Evolutionary conservation across 2,797 vertebrate species (phyloP).

Genomic region (Fringilla coelebs): DNA sequence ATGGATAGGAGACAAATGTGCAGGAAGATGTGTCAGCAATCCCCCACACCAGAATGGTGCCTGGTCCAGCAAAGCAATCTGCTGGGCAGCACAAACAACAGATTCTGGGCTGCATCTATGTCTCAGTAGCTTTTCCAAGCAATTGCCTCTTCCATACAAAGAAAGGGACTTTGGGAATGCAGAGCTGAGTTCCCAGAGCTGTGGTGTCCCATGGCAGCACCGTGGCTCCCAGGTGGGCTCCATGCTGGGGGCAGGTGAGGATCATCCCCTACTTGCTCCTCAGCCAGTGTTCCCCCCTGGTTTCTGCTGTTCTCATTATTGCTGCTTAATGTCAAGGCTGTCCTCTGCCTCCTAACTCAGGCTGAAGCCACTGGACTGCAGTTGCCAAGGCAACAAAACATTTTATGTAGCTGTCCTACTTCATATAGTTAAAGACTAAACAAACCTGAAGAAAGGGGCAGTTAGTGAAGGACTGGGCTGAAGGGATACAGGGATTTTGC

Average conservation of each 20-base stretch:
- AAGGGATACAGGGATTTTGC: background rate
- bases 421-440: background rate
- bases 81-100: background rate
- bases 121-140: background rate
- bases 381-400: slow-evolving; percentile 58
- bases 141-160: background rate
- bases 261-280: fast-evolving
- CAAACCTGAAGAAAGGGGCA: background rate
- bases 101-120: background rate
- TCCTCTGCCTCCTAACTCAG: background rate
- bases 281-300: background rate
- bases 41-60: too few species aligned
- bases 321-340: slow-evolving; percentile 16
- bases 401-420: slow-evolving; percentile 4
- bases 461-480: background rate
- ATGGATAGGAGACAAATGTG: too few species aligned
- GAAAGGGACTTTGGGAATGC: background rate
- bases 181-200: background rate
- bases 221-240: background rate
- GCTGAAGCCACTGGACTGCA: background rate
- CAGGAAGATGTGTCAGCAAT: too few species aligned
- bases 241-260: background rate
- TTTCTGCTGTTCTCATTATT: background rate
- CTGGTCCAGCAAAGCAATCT: background rate
- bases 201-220: background rate